A percentile compares a stretch with the other conserved stretches of the same genome.
Evolutionary conservation across 2,888 invertebrate species (phyloP).

Genomic region (Heliconius hortense): DNA sequence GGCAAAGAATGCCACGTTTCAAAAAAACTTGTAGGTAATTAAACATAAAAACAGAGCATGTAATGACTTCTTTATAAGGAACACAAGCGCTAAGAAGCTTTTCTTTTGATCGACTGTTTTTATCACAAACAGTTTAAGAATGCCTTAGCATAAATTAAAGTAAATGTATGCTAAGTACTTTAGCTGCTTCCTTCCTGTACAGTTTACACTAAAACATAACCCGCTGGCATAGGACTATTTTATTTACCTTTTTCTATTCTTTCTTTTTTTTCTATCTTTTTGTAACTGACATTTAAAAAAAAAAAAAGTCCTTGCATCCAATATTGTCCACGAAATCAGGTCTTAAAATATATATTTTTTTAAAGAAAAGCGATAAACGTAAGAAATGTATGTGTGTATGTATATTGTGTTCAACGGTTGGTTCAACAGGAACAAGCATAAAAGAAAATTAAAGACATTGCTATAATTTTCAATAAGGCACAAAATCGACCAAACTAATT

Average conservation of each 20-base stretch:
- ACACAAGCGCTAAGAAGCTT: neutral
- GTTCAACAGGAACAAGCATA: too few species aligned
- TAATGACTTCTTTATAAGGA: slow-evolving; percentile 15
- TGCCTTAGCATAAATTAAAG: slow-evolving; percentile 19
- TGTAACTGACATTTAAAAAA: neutral
- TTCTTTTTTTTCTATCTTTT: neutral
- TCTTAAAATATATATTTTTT: too few species aligned
- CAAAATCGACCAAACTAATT: too few species aligned
- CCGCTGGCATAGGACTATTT: neutral
- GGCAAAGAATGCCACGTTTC: too few species aligned
- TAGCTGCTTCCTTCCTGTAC: slow-evolving; percentile 1
- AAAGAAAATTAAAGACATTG: too few species aligned
- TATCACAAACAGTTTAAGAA: slow-evolving; percentile 12
- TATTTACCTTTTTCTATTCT: neutral
- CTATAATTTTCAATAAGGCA: too few species aligned
- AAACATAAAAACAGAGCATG: neutral
- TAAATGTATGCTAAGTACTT: slow-evolving; percentile 8
- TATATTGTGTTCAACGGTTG: too few species aligned
- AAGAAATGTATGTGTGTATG: too few species aligned
- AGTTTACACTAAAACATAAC: neutral
- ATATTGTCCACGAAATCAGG: too few species aligned
- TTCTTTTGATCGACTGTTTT: slow-evolving; percentile 22
- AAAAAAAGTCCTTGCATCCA: neutral
- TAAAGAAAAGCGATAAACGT: too few species aligned
- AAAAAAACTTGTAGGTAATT: neutral